Base-by-base conservation (phyloP, 1,140 invertebrate species). In the Penaeus vannamei region DNA sequence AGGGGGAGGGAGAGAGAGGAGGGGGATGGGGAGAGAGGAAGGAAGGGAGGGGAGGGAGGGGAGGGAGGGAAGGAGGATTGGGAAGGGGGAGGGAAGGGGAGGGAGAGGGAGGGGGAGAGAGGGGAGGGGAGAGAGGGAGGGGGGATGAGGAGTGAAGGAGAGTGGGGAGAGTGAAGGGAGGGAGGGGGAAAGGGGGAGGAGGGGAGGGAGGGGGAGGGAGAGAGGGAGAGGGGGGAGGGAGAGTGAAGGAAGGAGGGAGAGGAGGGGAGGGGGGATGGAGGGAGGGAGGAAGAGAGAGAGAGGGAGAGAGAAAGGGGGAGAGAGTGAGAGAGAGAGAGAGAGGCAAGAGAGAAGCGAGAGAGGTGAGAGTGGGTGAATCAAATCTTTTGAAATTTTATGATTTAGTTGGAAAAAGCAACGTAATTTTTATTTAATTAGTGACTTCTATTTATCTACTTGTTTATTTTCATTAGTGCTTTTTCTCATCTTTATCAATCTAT, bases 281-380 rank as follows among this genome's bases (percentile, higher is more conserved):
- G 62, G n/a, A n/a, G 62, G n/a, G 62, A 64, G n/a, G 17, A n/a
- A 64, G n/a, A n/a, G 62, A n/a, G n/a, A 64, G 62, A n/a, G 62
- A 64, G 62, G n/a, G 62, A n/a, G n/a, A n/a, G 62, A 64, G 62
- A n/a, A 64, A 64, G 62, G 62, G 62, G n/a, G 62, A n/a, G n/a
- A 64, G 62, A 64, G 62, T 17, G n/a, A 64, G 62, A 64, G n/a
- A n/a, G n/a, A n/a, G 62, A 64, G 62, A n/a, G n/a, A n/a, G 62
- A 64, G n/a, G n/a, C n/a, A n/a, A n/a, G n/a, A n/a, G n/a, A n/a
- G n/a, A n/a, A n/a, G n/a, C n/a, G n/a, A n/a, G n/a, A n/a, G n/a
- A n/a, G n/a, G n/a, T n/a, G n/a, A n/a, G n/a, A n/a, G n/a, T n/a
- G n/a, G n/a, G n/a, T n/a, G n/a, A n/a, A n/a, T n/a, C n/a, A n/a